phyloP scores from a whole-genome alignment of 2,113 vertebrate genomes.

The Pithys albifrons region DNA sequence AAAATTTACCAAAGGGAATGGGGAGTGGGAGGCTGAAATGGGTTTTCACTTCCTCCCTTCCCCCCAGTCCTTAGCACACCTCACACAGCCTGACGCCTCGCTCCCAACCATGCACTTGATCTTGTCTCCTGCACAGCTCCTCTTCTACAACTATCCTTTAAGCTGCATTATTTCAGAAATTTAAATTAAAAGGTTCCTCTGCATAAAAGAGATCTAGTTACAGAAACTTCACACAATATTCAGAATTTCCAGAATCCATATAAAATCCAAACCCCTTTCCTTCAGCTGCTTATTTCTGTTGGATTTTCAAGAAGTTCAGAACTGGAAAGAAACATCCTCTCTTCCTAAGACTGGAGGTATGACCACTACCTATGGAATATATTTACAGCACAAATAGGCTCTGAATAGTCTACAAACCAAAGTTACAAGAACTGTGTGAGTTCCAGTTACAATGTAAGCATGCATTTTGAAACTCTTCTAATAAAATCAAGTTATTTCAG shows the following conservation, averaged over 20 bases:
- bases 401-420: neutral
- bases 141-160: neutral
- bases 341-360: neutral
- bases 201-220: neutral
- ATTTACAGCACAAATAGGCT: neutral
- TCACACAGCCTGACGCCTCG: neutral
- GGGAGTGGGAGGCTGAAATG: neutral
- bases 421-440: neutral
- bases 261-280: neutral
- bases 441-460: conserved; percentile 28
- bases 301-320: neutral
- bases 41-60: neutral
- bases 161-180: neutral
- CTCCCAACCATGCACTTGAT: neutral
- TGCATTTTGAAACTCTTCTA: conserved; percentile 31
- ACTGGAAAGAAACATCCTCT: neutral
- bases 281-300: neutral
- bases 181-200: neutral
- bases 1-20: neutral
- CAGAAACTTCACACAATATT: neutral
- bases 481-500: conserved; percentile 57
- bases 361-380: neutral
- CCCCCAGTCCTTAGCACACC: neutral
- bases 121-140: neutral
- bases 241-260: neutral